Percentiles rank a stretch among this genome's conserved stretches.
These are phyloP conservation scores for Melanocharis versteri DNA, from an alignment of 2,113 vertebrate species.

Conservation along the genomic window DNA sequence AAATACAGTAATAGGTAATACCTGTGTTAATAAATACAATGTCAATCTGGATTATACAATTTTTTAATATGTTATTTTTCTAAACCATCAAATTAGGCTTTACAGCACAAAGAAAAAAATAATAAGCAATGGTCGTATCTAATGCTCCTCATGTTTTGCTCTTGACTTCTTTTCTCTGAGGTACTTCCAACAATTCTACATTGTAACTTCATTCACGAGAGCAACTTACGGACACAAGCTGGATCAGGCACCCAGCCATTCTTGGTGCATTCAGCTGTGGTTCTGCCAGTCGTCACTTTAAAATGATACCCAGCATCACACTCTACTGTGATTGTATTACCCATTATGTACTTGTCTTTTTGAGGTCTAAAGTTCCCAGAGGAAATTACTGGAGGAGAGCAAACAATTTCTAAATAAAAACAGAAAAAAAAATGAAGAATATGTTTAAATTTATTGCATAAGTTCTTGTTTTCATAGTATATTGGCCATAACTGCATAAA, in stretches of 20 bases:
- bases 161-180: not conserved
- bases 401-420: constrained; percentile 44
- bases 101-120: not conserved
- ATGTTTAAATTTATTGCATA: not conserved
- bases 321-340: not conserved
- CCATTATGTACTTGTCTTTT: not conserved
- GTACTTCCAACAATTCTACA: not conserved
- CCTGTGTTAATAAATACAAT: not conserved
- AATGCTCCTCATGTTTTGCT: not conserved
- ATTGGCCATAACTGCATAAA: not conserved
- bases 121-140: not conserved
- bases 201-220: not conserved
- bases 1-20: not conserved
- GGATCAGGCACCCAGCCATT: constrained; percentile 61
- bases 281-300: not conserved
- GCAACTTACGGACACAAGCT: constrained; percentile 62
- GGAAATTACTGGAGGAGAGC: constrained; percentile 40
- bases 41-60: not conserved
- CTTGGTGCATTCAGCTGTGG: not conserved
- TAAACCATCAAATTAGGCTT: not conserved
- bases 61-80: not conserved
- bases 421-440: not conserved
- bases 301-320: constrained; percentile 37
- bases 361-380: constrained; percentile 23
- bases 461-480: not conserved